phyloP scores from a whole-genome alignment of 2,888 invertebrate genomes.

The Nomada hirtipes region DNA sequence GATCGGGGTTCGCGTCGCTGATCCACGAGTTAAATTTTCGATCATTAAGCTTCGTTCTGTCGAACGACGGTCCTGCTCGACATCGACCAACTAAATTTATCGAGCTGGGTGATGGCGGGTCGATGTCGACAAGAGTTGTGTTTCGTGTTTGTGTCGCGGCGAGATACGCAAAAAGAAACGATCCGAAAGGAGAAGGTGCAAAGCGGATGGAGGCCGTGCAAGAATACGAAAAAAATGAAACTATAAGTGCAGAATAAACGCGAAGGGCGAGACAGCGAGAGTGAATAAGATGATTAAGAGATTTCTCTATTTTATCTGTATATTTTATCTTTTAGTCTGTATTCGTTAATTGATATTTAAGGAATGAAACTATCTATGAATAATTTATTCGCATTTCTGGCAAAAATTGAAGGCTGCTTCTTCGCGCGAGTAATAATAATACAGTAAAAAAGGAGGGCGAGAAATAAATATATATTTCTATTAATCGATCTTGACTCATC shows the following conservation, averaged over 20 bases:
- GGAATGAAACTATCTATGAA: not conserved
- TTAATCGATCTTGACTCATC: too few relatives aligned
- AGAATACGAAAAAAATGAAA: constrained; percentile 33
- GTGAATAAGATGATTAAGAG: not conserved
- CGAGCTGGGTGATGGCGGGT: constrained; percentile 55
- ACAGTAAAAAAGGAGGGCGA: too few relatives aligned
- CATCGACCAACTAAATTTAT: constrained; percentile 66
- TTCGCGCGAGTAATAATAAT: not conserved
- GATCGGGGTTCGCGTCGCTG: constrained; percentile 29
- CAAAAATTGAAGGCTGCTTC: too few relatives aligned
- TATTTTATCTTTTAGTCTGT: not conserved
- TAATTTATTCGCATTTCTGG: too few relatives aligned
- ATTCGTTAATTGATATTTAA: not conserved
- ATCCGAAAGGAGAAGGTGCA: constrained; percentile 32
- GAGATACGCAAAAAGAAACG: constrained; percentile 51
- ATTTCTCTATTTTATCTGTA: not conserved
- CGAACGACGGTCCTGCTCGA: constrained; percentile 44
- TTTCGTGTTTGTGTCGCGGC: constrained; percentile 47
- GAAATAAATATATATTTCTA: too few relatives aligned
- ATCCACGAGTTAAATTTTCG: constrained; percentile 57
- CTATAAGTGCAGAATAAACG: constrained; percentile 31
- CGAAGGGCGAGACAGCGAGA: not conserved
- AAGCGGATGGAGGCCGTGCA: constrained; percentile 20
- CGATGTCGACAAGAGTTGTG: constrained; percentile 62
- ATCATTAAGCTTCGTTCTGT: constrained; percentile 57